Conservation (phyloP, 2,888 invertebrate species). For the Lasioglossum lativentre region DNA sequence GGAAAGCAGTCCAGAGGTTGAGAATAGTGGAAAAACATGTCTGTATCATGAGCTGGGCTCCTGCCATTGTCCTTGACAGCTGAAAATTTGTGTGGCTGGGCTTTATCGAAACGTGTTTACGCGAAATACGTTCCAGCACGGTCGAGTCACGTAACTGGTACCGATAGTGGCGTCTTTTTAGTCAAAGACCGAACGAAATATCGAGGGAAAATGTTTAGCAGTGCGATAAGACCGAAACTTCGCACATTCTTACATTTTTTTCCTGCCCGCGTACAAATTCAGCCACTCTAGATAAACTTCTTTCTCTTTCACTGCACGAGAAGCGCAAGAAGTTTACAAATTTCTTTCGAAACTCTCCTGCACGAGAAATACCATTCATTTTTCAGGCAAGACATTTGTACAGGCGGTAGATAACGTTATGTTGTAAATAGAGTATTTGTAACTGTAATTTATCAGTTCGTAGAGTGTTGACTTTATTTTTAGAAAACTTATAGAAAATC, state of each 20-base stretch:
- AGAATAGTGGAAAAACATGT: conserved; percentile 6
- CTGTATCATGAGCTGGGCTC: not conserved
- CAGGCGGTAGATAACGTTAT: not conserved
- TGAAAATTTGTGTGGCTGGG: conserved; percentile 24
- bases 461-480: not conserved
- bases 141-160: conserved; percentile 52
- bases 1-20: not conserved
- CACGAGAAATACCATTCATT: not conserved
- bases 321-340: not conserved
- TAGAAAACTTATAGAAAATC: not conserved
- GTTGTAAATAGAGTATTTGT: not conserved
- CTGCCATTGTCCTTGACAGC: not conserved
- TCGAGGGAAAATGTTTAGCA: conserved; percentile 11
- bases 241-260: conserved; percentile 18
- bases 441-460: not conserved
- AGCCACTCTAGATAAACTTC: not conserved
- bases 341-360: not conserved
- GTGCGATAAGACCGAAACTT: conserved; percentile 17
- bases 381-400: not conserved
- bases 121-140: conserved; percentile 12
- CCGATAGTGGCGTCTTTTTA: conserved; percentile 35
- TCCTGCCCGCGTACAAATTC: not conserved
- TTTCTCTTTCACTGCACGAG: not conserved
- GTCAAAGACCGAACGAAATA: not conserved
- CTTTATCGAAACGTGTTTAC: conserved; percentile 3